Conservation (phyloP, 2,113 vertebrate species). For the Gallinago jamesoni region DNA sequence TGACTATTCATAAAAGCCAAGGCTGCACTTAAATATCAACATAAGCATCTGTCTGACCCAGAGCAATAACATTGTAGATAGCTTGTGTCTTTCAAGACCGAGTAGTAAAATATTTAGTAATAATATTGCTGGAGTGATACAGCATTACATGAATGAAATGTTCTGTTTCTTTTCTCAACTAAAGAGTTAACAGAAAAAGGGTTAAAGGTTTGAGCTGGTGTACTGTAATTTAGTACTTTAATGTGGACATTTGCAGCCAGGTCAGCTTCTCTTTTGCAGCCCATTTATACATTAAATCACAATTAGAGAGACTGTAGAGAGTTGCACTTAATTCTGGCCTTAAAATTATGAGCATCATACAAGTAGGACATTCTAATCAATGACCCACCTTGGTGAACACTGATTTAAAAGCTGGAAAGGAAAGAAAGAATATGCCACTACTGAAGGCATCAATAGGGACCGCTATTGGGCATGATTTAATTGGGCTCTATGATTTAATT, state of each 20-base stretch:
- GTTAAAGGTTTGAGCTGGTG: background rate
- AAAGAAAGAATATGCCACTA: background rate
- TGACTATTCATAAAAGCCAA: background rate
- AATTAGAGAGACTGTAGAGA: background rate
- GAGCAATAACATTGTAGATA: background rate
- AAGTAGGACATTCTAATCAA: background rate
- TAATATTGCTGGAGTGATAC: background rate
- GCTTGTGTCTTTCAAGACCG: background rate
- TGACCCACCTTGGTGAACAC: background rate
- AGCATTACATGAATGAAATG: background rate
- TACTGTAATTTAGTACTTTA: background rate
- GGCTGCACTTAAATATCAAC: background rate
- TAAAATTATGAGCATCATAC: background rate
- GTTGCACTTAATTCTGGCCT: background rate
- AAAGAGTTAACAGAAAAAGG: background rate
- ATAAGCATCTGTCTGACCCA: background rate
- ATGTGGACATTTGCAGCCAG: background rate
- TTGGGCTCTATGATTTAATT: background rate
- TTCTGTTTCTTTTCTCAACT: background rate
- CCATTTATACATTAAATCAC: background rate
- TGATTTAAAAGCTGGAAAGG: background rate
- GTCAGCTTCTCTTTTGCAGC: background rate
- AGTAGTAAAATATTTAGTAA: background rate
- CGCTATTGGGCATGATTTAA: background rate
- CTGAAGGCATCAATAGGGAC: background rate